phyloP scores from a whole-genome alignment of 2,113 vertebrate species.

The Triplophysa tibetana region DNA sequence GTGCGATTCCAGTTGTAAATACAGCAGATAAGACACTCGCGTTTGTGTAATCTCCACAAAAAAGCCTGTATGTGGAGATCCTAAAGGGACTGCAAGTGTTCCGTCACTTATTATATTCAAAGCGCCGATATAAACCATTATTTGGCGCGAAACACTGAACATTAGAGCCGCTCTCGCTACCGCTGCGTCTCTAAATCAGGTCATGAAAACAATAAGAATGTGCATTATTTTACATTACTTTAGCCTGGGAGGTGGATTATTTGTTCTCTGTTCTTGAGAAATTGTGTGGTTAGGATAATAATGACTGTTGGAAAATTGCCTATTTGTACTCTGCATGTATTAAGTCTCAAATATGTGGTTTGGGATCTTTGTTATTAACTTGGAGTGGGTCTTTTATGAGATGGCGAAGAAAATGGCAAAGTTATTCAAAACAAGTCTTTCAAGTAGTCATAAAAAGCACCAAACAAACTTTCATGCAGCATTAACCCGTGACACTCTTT shows the following conservation, averaged over 20 bases:
- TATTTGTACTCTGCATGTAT: conserved; percentile 47
- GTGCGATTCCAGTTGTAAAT: conserved; percentile 35
- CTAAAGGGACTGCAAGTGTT: neutral
- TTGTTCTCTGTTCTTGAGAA: conserved; percentile 35
- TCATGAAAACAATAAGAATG: conserved; percentile 37
- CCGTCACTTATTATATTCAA: neutral
- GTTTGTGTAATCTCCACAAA: conserved; percentile 9
- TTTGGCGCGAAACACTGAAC: conserved; percentile 17
- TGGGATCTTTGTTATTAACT: conserved; percentile 49
- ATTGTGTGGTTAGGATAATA: conserved; percentile 46
- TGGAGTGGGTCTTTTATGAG: neutral
- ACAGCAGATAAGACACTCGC: conserved; percentile 18
- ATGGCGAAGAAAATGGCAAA: neutral
- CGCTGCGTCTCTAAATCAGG: conserved; percentile 29
- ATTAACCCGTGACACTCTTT: neutral
- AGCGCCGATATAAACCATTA: conserved; percentile 9
- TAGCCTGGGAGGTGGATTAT: conserved; percentile 41
- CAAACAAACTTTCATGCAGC: neutral
- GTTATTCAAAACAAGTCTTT: neutral
- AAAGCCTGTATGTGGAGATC: neutral
- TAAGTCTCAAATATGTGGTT: conserved; percentile 26
- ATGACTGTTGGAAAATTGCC: conserved; percentile 49
- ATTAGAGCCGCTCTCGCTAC: conserved; percentile 8
- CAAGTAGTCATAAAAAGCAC: neutral
- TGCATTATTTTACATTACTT: conserved; percentile 43